A percentile compares a stretch with the other conserved stretches of the same genome.
phyloP scores from a whole-genome alignment of 2,888 invertebrate species.

The Lissonota sp. region DNA sequence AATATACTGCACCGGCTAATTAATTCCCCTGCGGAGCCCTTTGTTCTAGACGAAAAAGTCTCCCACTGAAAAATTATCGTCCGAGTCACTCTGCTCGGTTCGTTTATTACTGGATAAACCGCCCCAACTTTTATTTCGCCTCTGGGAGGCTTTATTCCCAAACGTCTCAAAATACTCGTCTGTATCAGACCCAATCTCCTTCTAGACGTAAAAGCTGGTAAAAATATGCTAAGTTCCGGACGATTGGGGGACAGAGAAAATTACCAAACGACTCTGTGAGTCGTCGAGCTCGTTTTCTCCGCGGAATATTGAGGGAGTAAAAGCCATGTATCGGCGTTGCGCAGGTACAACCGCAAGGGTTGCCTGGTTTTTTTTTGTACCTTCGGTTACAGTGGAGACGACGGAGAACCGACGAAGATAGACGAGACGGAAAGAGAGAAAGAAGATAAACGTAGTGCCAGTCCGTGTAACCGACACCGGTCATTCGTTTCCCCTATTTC shows the following conservation, averaged over 20 bases:
- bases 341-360: slow-evolving; percentile 47
- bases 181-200: neutral
- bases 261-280: slow-evolving; percentile 13
- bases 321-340: slow-evolving; percentile 1
- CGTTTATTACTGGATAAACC: slow-evolving; percentile 38
- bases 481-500: slow-evolving; percentile 78
- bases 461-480: slow-evolving; percentile 82
- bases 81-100: slow-evolving; percentile 35
- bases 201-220: slow-evolving; percentile 1
- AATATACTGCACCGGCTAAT: slow-evolving; percentile 77
- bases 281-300: slow-evolving; percentile 4
- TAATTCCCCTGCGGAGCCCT: slow-evolving; percentile 78
- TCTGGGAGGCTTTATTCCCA: neutral
- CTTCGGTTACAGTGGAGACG: slow-evolving; percentile 46
- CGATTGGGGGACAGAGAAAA: slow-evolving; percentile 14
- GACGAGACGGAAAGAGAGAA: slow-evolving; percentile 48
- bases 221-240: slow-evolving; percentile 11
- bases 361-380: slow-evolving; percentile 69
- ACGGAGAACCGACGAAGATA: slow-evolving; percentile 41
- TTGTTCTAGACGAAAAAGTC: slow-evolving; percentile 79
- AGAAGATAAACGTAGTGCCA: slow-evolving; percentile 75
- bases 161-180: neutral
- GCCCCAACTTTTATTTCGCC: slow-evolving; percentile 13
- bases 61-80: slow-evolving; percentile 71
- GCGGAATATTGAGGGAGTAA: neutral